A percentile compares a stretch with the other conserved stretches of the same genome.
These are phyloP conservation scores for Herpailurus yagouaroundi DNA, from an alignment of 2,113 vertebrate genomes.

Conservation along the genomic window DNA sequence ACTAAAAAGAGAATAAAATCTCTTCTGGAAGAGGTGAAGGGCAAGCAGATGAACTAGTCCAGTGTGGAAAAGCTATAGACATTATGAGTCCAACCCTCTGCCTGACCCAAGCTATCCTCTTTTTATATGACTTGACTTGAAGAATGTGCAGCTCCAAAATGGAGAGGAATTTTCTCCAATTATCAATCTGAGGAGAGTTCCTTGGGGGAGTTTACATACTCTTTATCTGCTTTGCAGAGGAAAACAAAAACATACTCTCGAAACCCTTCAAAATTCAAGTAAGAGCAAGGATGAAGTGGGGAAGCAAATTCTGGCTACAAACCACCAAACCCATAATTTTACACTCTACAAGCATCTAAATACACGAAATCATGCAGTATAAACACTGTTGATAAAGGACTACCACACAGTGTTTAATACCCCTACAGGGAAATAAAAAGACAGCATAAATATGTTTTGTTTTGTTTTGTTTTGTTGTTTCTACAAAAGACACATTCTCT, in stretches of 20 bases:
- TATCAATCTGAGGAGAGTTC: not conserved
- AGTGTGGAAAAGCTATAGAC: not conserved
- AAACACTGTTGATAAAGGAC: constrained; percentile 83
- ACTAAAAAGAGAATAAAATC: not conserved
- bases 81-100: not conserved
- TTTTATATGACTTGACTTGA: not conserved
- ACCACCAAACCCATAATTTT: constrained; percentile 83
- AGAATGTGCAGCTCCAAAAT: not conserved
- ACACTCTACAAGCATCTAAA: constrained; percentile 80
- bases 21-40: not conserved
- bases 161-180: not conserved
- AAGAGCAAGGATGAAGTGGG: constrained; percentile 67
- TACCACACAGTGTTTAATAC: constrained; percentile 71
- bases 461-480: not conserved
- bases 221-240: constrained; percentile 36
- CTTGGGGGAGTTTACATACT: not conserved
- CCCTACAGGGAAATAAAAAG: not conserved
- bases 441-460: constrained; percentile 1
- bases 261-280: constrained; percentile 41
- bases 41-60: not conserved
- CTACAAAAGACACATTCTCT: constrained; percentile 68
- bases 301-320: constrained; percentile 78
- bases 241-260: constrained; percentile 21
- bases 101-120: not conserved
- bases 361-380: constrained; percentile 81